Percentiles rank a stretch among this genome's conserved stretches.
phyloP scores from a whole-genome alignment of 2,113 vertebrate species.

The Leucopsar rothschildi region DNA sequence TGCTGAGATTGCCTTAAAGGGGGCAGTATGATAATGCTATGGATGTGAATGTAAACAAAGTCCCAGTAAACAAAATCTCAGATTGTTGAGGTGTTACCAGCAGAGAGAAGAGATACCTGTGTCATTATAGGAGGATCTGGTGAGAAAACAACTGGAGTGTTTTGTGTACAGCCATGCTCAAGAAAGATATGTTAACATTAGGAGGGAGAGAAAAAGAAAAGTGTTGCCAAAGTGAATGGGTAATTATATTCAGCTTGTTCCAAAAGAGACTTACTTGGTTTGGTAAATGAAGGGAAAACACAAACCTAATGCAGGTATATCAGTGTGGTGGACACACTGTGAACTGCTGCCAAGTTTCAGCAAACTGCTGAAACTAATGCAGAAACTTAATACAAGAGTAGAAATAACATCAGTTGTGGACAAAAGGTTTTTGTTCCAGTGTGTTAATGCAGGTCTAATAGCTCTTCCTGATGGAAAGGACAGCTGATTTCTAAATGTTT shows the following conservation, averaged over 20 bases:
- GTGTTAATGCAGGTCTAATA: background rate
- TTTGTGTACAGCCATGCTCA: background rate
- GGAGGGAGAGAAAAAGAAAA: background rate
- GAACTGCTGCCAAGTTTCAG: too few species aligned
- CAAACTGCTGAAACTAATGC: background rate
- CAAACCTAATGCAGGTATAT: accelerated
- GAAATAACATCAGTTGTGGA: background rate
- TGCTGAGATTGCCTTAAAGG: background rate
- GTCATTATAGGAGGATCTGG: background rate
- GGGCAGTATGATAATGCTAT: background rate
- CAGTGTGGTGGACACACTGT: background rate
- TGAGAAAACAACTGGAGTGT: background rate
- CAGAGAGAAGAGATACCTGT: background rate
- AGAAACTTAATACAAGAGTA: background rate
- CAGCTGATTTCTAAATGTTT: background rate
- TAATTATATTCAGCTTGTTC: background rate
- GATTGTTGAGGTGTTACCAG: background rate
- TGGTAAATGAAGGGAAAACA: background rate
- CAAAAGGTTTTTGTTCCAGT: background rate
- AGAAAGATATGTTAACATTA: background rate
- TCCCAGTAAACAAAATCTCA: background rate
- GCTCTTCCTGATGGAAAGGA: background rate
- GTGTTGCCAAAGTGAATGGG: background rate
- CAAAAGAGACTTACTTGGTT: background rate
- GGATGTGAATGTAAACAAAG: background rate